A percentile compares a stretch with the other conserved stretches of the same genome.
Evolutionary conservation across 2,888 invertebrate species (phyloP).

Genomic region (Diadegma fenestrale): DNA sequence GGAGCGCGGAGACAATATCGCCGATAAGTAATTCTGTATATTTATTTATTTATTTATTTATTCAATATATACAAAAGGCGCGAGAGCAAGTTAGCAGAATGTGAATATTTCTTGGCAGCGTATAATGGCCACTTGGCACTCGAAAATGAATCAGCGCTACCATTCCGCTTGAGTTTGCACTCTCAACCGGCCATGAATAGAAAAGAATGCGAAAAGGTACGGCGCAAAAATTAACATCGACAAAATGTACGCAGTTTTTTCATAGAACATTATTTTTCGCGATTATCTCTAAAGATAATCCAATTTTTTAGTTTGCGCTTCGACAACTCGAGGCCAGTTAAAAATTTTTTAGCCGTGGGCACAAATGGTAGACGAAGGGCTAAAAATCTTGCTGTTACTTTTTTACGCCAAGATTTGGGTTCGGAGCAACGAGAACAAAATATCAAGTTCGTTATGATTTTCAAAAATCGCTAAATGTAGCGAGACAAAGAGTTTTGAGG

Average conservation of each 20-base stretch:
- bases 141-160: not conserved
- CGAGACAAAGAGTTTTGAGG: not conserved
- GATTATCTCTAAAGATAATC: not conserved
- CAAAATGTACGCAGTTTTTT: not conserved
- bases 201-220: not conserved
- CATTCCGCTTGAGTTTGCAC: not conserved
- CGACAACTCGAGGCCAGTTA: not conserved
- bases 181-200: not conserved
- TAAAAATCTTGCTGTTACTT: not conserved
- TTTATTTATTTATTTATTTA: conserved; percentile 12
- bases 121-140: not conserved
- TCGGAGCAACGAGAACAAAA: not conserved
- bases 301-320: not conserved
- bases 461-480: not conserved
- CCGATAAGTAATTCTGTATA: conserved; percentile 41
- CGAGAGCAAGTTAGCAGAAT: not conserved
- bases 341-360: not conserved
- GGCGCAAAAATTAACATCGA: not conserved
- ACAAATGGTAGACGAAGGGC: not conserved
- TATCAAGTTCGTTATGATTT: not conserved
- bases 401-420: not conserved
- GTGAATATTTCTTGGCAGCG: not conserved
- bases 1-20: conserved; percentile 50
- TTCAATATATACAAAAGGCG: conserved; percentile 34
- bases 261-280: not conserved